Conservation (phyloP, 1,140 invertebrate species). For the Diachasma alloeum region DNA sequence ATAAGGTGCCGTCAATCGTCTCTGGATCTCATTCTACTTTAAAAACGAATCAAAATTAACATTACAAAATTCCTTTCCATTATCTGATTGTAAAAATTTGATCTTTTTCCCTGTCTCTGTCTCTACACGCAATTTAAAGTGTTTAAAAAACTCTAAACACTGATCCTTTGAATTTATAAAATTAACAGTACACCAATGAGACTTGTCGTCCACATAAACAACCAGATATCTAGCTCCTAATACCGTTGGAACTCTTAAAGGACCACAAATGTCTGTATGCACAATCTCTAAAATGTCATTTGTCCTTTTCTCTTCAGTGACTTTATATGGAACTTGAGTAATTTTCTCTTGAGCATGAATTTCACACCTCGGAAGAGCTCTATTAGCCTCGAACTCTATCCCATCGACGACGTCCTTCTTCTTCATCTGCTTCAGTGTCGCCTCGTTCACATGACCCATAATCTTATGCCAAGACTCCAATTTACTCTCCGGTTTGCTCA, state of each 20-base stretch:
- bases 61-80: constrained; percentile 48
- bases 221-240: constrained; percentile 39
- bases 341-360: constrained; percentile 14
- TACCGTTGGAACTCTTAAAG: background rate
- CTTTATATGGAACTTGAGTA: constrained; percentile 4
- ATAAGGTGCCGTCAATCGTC: constrained; percentile 27
- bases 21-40: constrained; percentile 20
- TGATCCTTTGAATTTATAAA: constrained; percentile 48
- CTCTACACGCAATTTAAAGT: constrained; percentile 42
- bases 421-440: constrained; percentile 9
- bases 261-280: constrained; percentile 16
- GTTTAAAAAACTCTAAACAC: constrained; percentile 33
- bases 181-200: constrained; percentile 36
- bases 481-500: background rate
- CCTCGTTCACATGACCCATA: constrained; percentile 21
- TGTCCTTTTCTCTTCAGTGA: too few species aligned
- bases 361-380: constrained; percentile 17
- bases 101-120: constrained; percentile 42
- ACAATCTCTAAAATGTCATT: constrained; percentile 9
- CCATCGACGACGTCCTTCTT: too few species aligned
- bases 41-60: background rate
- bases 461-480: constrained; percentile 14
- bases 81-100: constrained; percentile 42
- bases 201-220: constrained; percentile 46
- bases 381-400: background rate